A percentile compares a stretch with the other conserved stretches of the same genome.
Conservation (phyloP, 92 coral and sea anemone species). For the Metridium senile region DNA sequence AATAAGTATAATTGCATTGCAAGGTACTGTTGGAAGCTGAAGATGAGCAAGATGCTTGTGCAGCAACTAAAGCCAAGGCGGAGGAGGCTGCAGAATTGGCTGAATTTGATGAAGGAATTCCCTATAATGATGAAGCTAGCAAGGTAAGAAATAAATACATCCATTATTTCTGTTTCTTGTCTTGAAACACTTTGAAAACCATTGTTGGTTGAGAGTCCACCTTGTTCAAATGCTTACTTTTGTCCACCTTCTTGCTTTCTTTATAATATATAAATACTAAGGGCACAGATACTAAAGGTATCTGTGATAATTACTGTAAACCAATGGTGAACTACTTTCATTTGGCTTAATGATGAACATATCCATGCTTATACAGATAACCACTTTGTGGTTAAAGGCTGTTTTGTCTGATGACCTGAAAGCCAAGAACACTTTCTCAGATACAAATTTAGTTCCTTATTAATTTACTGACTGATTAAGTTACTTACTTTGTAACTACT, state of each 20-base stretch:
- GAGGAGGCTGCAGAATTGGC: conserved; percentile 97
- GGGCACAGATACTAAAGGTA: no score
- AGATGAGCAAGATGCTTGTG: conserved; percentile 97
- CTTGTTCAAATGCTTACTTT: no score
- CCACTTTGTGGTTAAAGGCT: conserved; percentile 15
- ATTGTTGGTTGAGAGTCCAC: no score
- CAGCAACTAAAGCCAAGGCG: conserved; percentile 92
- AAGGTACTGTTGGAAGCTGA: conserved; percentile 95
- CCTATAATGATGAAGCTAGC: conserved; percentile 76
- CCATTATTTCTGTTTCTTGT: no score
- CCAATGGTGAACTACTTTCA: no score
- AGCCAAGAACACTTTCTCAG: no score
- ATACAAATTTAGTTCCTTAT: no score
- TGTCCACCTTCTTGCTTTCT: no score
- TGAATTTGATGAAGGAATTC: conserved; percentile 92
- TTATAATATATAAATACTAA: no score
- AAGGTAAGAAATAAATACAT: conserved; percentile 39
- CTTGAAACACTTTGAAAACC: no score
- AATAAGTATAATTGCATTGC: not conserved
- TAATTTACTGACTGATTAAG: not conserved
- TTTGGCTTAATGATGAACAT: conserved; percentile 40
- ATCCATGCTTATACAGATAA: conserved; percentile 41
- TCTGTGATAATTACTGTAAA: no score
- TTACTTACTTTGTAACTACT: not conserved
- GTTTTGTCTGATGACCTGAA: conserved; percentile 43